Evolutionary conservation across 2,113 vertebrate species (phyloP), one percentile per base, ranked within the genome.

Genomic region (Hippocampus comes): DNA sequence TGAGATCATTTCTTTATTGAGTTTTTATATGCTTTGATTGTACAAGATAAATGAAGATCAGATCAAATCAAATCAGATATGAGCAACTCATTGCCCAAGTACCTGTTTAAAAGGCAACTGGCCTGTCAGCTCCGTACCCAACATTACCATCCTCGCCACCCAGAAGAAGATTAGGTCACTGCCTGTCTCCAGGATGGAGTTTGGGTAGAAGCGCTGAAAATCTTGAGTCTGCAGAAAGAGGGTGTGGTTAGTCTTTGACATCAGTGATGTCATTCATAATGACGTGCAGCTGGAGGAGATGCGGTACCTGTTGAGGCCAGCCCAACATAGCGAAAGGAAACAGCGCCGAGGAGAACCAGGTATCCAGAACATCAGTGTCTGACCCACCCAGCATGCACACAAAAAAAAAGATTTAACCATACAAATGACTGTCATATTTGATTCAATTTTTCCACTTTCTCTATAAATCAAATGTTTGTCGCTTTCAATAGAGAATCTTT

Each of bases 141-240:
- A 82, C 95, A 97, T 97, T 21, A 95, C 94, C 96, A 97, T 96
- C 46, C 95, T 88, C 0, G 96, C 95, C 27, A 97, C 96, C 95
- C 95, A 97, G 84, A 97, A 97, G 86, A 97, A 97, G 61, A 97
- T 90, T 67, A 97, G 95, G 77, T 97, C 96, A 25, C 93, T 96
- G 75, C 96, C 96, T 0, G 95, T 97, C 88, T 97, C 95, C 87
- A 96, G 87, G 25, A 97, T 81, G 0, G 93, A 93, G 74, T 93
- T 95, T 0, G 96, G 96, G 82, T 96, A 97, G 87, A 95, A 96
- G 46, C 84, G 86, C 61, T 87, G 90, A 18, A 97, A 80, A 73
- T 97, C 96, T 65, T 87, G 64, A 0, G 92, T 94, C 96, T 97
- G 79, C 59, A 25, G 70, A 43, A 64, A 20, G 17, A 42, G 20